Evolutionary conservation across 2,888 invertebrate genomes (phyloP).

Genomic region (Clistopyga incitator): DNA sequence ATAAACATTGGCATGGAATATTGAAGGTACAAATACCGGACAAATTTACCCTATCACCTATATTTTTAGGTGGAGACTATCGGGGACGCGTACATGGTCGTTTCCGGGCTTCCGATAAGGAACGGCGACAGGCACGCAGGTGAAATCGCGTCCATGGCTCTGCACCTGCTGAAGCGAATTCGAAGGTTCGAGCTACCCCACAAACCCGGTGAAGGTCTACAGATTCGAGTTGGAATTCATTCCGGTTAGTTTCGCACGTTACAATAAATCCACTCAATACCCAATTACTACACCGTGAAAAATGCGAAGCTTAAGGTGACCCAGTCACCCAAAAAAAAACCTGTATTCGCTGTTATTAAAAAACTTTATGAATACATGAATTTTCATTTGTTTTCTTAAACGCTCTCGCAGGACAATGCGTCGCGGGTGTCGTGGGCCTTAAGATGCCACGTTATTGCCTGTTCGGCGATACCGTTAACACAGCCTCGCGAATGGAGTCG

Average conservation of each 20-base stretch:
- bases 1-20: too few relatives aligned
- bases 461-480: constrained; percentile 95
- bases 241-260: constrained; percentile 88
- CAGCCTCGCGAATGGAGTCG: constrained; percentile 94
- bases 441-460: constrained; percentile 95
- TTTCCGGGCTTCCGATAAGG: constrained; percentile 93
- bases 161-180: constrained; percentile 92
- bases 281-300: neutral
- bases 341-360: too few relatives aligned
- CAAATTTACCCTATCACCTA: neutral
- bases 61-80: constrained; percentile 92
- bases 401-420: constrained; percentile 77
- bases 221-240: constrained; percentile 93
- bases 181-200: constrained; percentile 92
- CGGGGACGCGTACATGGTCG: constrained; percentile 95
- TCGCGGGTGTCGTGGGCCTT: constrained; percentile 94
- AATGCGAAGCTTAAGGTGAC: too few relatives aligned
- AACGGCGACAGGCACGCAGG: constrained; percentile 93
- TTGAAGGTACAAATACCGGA: neutral
- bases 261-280: neutral
- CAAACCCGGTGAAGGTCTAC: constrained; percentile 89
- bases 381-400: neutral
- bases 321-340: too few relatives aligned
- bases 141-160: constrained; percentile 95
- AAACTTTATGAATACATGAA: too few relatives aligned